Evolutionary conservation across 2,113 vertebrate genomes (phyloP).

Genomic region (Silurus asotus): DNA sequence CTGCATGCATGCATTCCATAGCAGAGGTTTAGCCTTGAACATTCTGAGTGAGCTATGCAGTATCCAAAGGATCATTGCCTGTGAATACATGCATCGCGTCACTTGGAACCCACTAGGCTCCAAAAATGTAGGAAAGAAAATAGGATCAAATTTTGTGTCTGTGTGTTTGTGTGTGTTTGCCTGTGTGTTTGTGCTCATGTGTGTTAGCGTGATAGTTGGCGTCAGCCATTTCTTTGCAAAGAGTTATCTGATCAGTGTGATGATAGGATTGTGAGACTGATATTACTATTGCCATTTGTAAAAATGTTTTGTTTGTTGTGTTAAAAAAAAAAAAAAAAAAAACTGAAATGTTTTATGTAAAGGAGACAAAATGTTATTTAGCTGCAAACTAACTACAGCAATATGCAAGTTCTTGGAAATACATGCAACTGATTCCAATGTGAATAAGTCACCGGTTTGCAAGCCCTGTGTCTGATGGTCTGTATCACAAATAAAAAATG

Average conservation of each 20-base stretch:
- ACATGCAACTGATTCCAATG: background rate
- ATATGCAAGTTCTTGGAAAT: background rate
- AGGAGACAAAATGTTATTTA: background rate
- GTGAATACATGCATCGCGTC: slow-evolving; percentile 27
- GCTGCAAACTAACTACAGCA: background rate
- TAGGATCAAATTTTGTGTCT: slow-evolving; percentile 1
- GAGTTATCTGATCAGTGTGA: background rate
- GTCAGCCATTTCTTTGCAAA: background rate
- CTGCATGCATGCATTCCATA: slow-evolving; percentile 21
- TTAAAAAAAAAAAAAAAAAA: background rate
- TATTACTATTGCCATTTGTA: background rate
- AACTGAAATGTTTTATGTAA: too few relatives aligned
- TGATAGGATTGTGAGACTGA: background rate
- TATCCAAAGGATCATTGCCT: slow-evolving; percentile 17
- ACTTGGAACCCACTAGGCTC: slow-evolving; percentile 16
- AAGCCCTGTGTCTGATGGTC: background rate
- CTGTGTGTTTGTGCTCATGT: slow-evolving; percentile 13
- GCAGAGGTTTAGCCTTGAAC: slow-evolving; percentile 9
- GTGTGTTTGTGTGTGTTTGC: slow-evolving; percentile 7
- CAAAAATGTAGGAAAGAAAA: slow-evolving; percentile 1
- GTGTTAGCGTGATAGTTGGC: background rate
- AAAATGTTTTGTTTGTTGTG: background rate
- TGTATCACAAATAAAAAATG: background rate
- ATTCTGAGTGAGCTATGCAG: slow-evolving; percentile 42
- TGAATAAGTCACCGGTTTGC: slow-evolving; percentile 4